phyloP scores from a whole-genome alignment of 2,113 vertebrate species.

The Benitochromis conjunctus region DNA sequence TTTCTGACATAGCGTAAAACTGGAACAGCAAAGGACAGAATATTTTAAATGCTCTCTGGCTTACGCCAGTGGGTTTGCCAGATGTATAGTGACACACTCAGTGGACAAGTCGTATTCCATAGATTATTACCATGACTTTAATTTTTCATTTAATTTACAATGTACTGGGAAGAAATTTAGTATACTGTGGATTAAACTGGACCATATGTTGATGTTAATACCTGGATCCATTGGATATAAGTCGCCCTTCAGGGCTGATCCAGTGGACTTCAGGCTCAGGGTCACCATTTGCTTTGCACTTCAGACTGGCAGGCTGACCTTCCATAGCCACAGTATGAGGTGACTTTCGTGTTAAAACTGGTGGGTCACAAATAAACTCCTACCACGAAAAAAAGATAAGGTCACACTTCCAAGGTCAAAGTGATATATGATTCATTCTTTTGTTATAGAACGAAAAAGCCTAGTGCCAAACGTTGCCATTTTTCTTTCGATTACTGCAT shows the following conservation, averaged over 20 bases:
- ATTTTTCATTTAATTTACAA: background rate
- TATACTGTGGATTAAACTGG: background rate
- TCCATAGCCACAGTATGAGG: conserved; percentile 69
- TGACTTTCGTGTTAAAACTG: conserved; percentile 87
- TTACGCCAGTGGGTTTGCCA: background rate
- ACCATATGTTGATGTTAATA: background rate
- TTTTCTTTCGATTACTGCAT: background rate
- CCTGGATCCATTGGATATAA: conserved; percentile 85
- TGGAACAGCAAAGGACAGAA: background rate
- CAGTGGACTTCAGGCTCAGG: conserved; percentile 91
- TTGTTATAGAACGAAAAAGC: background rate
- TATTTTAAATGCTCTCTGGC: background rate
- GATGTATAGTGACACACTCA: background rate
- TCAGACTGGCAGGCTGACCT: conserved; percentile 80
- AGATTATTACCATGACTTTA: background rate
- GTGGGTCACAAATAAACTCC: conserved; percentile 93
- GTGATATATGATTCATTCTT: background rate
- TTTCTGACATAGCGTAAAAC: background rate
- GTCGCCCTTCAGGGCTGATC: conserved; percentile 86
- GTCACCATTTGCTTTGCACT: conserved; percentile 92
- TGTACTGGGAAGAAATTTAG: background rate
- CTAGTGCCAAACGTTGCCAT: background rate
- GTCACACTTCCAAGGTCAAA: background rate
- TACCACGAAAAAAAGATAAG: background rate
- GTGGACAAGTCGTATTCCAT: background rate